Conservation (phyloP, 2,797 vertebrate genomes). For the Malacoraja senta region DNA sequence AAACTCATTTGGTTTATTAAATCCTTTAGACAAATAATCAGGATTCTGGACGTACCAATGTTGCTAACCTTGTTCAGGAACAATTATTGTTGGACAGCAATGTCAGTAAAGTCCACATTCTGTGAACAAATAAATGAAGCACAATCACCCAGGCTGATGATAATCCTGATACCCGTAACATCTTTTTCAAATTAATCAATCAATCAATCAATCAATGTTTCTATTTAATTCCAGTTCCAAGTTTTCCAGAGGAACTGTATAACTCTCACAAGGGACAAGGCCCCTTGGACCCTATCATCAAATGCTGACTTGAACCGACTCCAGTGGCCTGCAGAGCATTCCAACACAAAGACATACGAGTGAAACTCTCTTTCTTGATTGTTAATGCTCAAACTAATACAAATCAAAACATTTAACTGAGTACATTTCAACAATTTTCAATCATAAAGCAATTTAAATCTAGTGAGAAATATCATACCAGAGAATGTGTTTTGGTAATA, state of each 20-base stretch:
- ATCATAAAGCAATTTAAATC: background rate
- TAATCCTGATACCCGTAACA: background rate
- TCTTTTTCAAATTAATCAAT: background rate
- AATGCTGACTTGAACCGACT: background rate
- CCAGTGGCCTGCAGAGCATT: background rate
- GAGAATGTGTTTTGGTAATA: background rate
- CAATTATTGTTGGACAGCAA: too few species aligned
- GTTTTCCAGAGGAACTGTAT: constrained; percentile 13
- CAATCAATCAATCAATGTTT: background rate
- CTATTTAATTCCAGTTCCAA: background rate
- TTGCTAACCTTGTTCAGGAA: too few species aligned
- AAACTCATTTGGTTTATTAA: too few species aligned
- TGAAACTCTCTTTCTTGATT: background rate
- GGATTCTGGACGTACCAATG: too few species aligned
- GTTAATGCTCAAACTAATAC: background rate
- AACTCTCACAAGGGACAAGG: background rate
- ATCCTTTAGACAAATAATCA: too few species aligned
- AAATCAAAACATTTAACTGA: background rate
- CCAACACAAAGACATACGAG: background rate
- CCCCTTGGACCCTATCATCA: background rate
- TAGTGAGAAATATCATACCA: background rate
- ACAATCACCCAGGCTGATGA: background rate
- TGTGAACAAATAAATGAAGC: too few species aligned
- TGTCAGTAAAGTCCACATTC: too few species aligned
- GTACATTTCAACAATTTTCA: background rate